Percentiles rank a stretch among this genome's conserved stretches.
phyloP scores from a whole-genome alignment of 2,888 invertebrate genomes.

The Polyommatus iphigenia region DNA sequence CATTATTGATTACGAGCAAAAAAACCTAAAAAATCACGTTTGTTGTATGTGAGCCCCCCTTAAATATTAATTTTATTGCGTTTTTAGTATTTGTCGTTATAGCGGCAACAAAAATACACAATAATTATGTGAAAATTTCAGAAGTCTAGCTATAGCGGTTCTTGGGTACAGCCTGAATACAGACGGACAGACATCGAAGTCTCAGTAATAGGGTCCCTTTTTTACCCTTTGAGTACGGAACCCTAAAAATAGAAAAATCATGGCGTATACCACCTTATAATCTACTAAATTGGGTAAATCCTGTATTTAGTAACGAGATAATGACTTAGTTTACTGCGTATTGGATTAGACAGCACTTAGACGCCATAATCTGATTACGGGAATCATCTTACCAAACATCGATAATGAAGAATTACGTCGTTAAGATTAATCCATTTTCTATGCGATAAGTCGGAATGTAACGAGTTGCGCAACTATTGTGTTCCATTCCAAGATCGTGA shows the following conservation, averaged over 20 bases:
- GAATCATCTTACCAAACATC: slow-evolving; percentile 21
- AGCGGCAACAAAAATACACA: no score
- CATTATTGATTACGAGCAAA: no score
- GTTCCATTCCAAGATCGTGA: not conserved
- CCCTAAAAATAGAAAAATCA: not conserved
- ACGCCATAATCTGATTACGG: slow-evolving; percentile 13
- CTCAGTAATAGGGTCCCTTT: no score
- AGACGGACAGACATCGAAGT: no score
- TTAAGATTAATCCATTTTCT: slow-evolving; percentile 14
- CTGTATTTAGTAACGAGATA: not conserved
- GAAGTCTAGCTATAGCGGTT: no score
- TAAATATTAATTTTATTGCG: no score
- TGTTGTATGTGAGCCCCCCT: no score
- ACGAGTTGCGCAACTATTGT: not conserved
- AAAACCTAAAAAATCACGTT: no score
- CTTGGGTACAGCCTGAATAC: no score
- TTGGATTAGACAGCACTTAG: slow-evolving; percentile 14
- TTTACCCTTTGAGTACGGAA: no score
- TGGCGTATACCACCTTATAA: not conserved
- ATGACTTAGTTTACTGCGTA: not conserved
- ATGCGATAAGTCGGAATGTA: not conserved
- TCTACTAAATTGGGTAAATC: not conserved
- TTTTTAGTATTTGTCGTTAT: no score
- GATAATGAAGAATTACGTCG: not conserved
- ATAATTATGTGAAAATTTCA: no score